Base-by-base conservation (phyloP, 2,113 vertebrate genomes). In the Microtus richardsoni region DNA sequence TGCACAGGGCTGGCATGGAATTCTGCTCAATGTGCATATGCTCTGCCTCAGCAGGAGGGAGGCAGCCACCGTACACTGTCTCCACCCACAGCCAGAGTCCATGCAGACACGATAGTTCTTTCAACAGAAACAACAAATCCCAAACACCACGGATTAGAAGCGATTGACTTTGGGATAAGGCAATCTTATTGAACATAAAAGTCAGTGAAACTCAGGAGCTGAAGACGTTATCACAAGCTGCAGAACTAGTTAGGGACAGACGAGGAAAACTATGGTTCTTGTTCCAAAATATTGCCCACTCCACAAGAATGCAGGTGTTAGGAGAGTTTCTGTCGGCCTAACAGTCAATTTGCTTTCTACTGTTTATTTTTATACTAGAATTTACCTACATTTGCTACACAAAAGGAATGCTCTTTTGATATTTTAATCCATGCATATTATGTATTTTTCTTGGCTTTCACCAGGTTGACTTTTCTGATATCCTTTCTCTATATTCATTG, bases 261-360 rank as follows among this genome's bases (percentile, higher is more conserved):
- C 0, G 33, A 41, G 44, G 22, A 39, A 71, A 77, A 64, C 19
- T 5, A 30, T 4, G 4, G 44, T 21, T 58, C 17, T 1, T 24
- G 0, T 54, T 64, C 8, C 47, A 88, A 74, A 54, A 5, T 79
- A 79, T 52, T 3, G 24, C 33, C 30, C 24, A 52, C 16, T 47
- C 4, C 3, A 44, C 33, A 66, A 62, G 1, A 1, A 54, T 11
- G 6, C 21, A 9, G 19, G 58, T 3, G 1, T 0, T 47, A 8
- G 7, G 33, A 68, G 30, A 11, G 78, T 54, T 73, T 39, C 68
- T 88, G 22, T 30, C 11, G 3, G 64, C 5, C n/a, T 54, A 41
- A 39, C n/a, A 28, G 36, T 28, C 33, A 4, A 2, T 33, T 41
- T 58, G 3, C 58, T 74, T 74, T 41, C 14, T 41, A 24, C 36